These are phyloP conservation scores for Poeciliopsis occidentalis DNA, from an alignment of 2,113 vertebrate species.

Conservation along the genomic window DNA sequence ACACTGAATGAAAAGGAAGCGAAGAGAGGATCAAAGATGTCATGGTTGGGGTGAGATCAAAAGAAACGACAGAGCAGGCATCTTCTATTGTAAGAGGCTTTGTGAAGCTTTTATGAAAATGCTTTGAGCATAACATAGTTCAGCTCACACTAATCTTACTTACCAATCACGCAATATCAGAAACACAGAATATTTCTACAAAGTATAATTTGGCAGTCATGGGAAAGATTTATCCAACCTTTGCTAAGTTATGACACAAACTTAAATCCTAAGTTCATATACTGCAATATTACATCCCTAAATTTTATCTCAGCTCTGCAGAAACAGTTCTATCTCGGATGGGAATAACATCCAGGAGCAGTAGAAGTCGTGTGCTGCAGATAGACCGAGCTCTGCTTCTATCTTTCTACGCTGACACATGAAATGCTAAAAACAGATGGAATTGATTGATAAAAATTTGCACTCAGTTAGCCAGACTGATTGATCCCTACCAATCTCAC, in stretches of 20 bases:
- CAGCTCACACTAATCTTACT: conserved; percentile 25
- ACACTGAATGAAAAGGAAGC: conserved; percentile 50
- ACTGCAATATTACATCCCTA: conserved; percentile 16
- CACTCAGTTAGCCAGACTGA: conserved; percentile 60
- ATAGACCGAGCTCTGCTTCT: conserved; percentile 37
- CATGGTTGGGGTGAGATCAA: conserved; percentile 61
- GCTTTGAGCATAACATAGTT: conserved; percentile 37
- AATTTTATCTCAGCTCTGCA: conserved; percentile 36
- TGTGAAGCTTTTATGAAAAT: conserved; percentile 54
- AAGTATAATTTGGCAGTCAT: conserved; percentile 21
- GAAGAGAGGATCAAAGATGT: conserved; percentile 67
- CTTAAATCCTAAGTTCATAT: conserved; percentile 24
- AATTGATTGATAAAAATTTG: conserved; percentile 57
- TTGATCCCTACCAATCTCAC: conserved; percentile 66
- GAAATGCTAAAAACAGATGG: conserved; percentile 58
- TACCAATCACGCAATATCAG: conserved; percentile 27
- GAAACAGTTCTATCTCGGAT: conserved; percentile 36
- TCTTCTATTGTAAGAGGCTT: conserved; percentile 58
- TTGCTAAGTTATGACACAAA: conserved; percentile 22
- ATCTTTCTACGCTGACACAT: conserved; percentile 48
- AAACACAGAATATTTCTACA: conserved; percentile 17
- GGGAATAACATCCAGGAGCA: conserved; percentile 44
- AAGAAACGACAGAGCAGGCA: conserved; percentile 53
- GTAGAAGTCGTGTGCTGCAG: conserved; percentile 26
- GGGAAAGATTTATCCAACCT: conserved; percentile 35